Percentiles rank a stretch among this genome's conserved stretches.
Evolutionary conservation across 2,888 invertebrate genomes (phyloP).

Genomic region (Neoascia interrupta): DNA sequence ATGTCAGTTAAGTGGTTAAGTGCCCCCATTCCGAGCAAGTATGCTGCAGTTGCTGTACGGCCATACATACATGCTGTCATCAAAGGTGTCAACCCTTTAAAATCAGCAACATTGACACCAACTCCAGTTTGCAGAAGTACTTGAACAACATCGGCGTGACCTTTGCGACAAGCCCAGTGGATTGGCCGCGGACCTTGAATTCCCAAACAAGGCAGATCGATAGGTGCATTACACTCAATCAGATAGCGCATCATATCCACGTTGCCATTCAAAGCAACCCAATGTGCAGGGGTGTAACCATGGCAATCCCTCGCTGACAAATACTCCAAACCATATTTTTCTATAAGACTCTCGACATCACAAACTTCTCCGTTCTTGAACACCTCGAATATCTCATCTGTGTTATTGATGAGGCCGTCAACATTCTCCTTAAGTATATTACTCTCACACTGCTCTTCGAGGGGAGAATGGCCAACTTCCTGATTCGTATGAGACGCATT

Average conservation of each 20-base stretch:
- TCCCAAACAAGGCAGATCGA: constrained; percentile 92
- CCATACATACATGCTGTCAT: constrained; percentile 97
- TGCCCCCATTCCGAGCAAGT: constrained; percentile 93
- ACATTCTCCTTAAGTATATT: constrained; percentile 77
- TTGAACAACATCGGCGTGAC: constrained; percentile 94
- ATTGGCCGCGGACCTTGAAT: constrained; percentile 91
- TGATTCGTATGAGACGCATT: constrained; percentile 80
- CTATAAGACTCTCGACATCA: constrained; percentile 91
- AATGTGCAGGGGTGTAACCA: constrained; percentile 96
- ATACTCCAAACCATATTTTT: constrained; percentile 88
- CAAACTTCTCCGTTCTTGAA: constrained; percentile 91
- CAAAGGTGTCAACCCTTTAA: constrained; percentile 91
- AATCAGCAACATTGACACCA: constrained; percentile 93
- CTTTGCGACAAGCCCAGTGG: constrained; percentile 96
- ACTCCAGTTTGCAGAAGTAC: constrained; percentile 89
- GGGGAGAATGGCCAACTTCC: constrained; percentile 77
- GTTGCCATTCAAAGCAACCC: constrained; percentile 91
- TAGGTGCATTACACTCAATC: constrained; percentile 89
- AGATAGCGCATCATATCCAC: constrained; percentile 93
- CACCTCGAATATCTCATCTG: constrained; percentile 90
- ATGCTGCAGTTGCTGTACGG: constrained; percentile 93
- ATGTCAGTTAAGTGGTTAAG: constrained; percentile 92
- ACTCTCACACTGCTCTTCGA: constrained; percentile 80
- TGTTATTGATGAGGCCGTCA: constrained; percentile 75
- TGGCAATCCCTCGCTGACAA: constrained; percentile 92